phyloP scores from a whole-genome alignment of 2,797 vertebrate species.

The Syngnathus rostellatus region DNA sequence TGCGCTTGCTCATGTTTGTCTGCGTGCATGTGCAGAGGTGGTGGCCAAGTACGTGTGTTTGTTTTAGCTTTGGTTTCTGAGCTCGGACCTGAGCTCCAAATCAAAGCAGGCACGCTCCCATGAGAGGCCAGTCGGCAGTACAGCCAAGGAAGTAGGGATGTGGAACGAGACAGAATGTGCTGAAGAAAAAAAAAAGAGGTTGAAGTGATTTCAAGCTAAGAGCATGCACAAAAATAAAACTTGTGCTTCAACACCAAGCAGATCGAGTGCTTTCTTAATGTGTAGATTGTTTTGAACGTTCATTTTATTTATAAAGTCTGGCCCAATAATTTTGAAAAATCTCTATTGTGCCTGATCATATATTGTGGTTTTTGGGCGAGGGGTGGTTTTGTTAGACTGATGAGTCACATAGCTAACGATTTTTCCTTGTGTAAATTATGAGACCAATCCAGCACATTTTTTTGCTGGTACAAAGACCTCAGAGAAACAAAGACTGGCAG shows the following conservation, averaged over 20 bases:
- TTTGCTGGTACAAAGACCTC: not conserved
- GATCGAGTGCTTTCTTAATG: not conserved
- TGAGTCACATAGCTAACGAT: slow-evolving; percentile 1
- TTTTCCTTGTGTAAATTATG: slow-evolving; percentile 1
- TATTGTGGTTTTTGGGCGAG: not conserved
- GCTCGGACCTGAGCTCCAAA: slow-evolving; percentile 57
- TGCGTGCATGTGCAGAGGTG: slow-evolving; percentile 20
- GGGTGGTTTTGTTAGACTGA: not conserved
- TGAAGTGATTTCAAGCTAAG: slow-evolving; percentile 6
- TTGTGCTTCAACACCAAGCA: not conserved
- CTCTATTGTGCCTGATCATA: not conserved
- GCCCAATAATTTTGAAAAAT: too few relatives aligned
- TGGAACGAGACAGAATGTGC: slow-evolving; percentile 16
- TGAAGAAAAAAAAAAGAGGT: slow-evolving; percentile 10
- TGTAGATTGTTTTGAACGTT: not conserved
- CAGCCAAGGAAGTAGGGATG: slow-evolving; percentile 36
- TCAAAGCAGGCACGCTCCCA: slow-evolving; percentile 59
- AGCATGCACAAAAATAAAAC: not conserved
- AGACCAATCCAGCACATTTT: not conserved
- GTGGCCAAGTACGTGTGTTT: slow-evolving; percentile 54
- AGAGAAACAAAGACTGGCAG: slow-evolving; percentile 3
- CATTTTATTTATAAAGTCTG: not conserved
- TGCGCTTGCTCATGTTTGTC: slow-evolving; percentile 7
- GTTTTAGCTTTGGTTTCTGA: slow-evolving; percentile 71
- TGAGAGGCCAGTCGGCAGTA: slow-evolving; percentile 65